phyloP scores from a whole-genome alignment of 2,888 invertebrate species.

The Tiliacea citrago region DNA sequence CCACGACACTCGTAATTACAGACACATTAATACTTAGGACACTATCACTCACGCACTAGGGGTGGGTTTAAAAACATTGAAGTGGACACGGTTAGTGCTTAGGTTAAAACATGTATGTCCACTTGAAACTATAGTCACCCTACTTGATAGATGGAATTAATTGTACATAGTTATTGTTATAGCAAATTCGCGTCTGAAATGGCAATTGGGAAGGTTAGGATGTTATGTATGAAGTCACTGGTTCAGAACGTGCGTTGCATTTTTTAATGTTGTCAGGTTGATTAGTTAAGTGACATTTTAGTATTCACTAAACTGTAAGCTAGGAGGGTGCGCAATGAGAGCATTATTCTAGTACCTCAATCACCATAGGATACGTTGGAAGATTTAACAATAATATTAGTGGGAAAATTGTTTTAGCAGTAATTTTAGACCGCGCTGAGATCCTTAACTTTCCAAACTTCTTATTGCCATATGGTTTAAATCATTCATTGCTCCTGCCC shows the following conservation, averaged over 20 bases:
- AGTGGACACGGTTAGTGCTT: neutral
- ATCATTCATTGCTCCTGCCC: neutral
- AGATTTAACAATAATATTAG: neutral
- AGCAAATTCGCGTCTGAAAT: neutral
- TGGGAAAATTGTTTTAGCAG: neutral
- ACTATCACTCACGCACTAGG: constrained; percentile 24
- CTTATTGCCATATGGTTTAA: neutral
- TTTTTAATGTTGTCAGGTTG: neutral
- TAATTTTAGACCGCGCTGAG: neutral
- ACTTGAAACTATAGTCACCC: constrained; percentile 35
- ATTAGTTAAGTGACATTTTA: neutral
- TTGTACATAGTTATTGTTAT: neutral
- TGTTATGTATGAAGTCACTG: neutral
- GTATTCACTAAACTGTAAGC: neutral
- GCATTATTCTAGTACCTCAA: neutral
- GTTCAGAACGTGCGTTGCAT: too few species aligned
- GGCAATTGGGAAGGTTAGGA: neutral
- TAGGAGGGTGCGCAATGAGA: neutral
- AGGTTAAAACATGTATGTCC: constrained; percentile 28
- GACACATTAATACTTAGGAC: constrained; percentile 54
- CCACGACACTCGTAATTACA: constrained; percentile 62
- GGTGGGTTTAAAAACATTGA: constrained; percentile 22
- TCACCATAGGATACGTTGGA: neutral
- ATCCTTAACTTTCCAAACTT: neutral
- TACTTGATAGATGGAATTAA: constrained; percentile 2